phyloP scores from a whole-genome alignment of 2,113 vertebrate species.

The Phalacrocorax carbo region DNA sequence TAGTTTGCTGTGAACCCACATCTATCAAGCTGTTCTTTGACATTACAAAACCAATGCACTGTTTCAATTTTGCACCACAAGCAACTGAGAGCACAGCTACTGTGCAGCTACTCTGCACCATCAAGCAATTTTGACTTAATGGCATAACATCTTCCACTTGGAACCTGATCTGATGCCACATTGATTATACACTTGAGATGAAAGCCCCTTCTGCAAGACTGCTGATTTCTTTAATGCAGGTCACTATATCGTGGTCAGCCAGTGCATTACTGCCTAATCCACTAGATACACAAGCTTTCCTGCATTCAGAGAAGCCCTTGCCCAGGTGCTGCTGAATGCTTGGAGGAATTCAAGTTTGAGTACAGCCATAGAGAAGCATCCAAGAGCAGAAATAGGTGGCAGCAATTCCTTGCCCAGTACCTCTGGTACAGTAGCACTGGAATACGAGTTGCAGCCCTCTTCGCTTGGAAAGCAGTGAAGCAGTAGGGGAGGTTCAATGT shows the following conservation, averaged over 20 bases:
- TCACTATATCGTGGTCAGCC: neutral
- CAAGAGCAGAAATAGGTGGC: neutral
- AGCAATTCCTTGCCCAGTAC: neutral
- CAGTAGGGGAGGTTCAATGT: neutral
- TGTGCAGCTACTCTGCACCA: neutral
- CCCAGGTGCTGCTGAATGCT: neutral
- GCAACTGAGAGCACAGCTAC: neutral
- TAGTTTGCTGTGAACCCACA: fast-evolving
- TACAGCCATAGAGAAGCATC: neutral
- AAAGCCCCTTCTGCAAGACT: neutral
- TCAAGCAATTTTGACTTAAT: neutral
- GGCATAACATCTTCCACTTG: neutral
- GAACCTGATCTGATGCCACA: neutral
- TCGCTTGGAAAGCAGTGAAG: neutral
- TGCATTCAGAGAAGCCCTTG: neutral
- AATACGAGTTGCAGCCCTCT: neutral
- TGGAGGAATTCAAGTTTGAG: neutral
- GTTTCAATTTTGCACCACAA: neutral
- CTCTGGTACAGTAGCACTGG: neutral
- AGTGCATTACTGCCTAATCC: neutral
- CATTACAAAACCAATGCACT: neutral
- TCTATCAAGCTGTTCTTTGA: neutral
- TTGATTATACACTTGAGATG: neutral
- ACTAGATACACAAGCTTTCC: neutral
- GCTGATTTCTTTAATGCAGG: neutral